Evolutionary conservation across 2,797 vertebrate species (phyloP).

Genomic region (Prionace glauca): DNA sequence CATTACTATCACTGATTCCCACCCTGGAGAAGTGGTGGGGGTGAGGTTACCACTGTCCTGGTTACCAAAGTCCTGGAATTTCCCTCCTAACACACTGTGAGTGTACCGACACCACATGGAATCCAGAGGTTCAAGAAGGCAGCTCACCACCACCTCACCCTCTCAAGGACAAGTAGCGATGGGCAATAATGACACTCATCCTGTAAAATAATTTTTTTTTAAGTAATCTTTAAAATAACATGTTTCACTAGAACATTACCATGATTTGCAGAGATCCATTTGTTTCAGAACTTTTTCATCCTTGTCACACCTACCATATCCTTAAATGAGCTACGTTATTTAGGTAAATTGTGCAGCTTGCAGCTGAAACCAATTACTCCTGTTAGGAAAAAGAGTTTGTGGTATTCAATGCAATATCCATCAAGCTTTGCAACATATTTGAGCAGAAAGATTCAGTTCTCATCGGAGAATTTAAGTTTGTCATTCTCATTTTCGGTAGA

Average conservation of each 20-base stretch:
- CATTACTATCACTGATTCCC: too few relatives aligned
- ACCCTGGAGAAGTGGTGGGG: too few relatives aligned
- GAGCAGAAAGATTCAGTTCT: not conserved
- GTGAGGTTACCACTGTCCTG: too few relatives aligned
- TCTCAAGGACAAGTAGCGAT: too few relatives aligned
- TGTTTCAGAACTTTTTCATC: not conserved
- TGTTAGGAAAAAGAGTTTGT: not conserved
- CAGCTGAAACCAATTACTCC: not conserved
- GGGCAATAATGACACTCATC: too few relatives aligned
- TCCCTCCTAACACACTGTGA: too few relatives aligned
- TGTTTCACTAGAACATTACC: not conserved
- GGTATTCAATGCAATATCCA: not conserved
- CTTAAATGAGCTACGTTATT: not conserved
- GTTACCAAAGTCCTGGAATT: too few relatives aligned
- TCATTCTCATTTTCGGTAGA: not conserved
- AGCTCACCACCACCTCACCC: too few relatives aligned
- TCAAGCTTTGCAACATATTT: not conserved
- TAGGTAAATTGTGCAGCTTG: not conserved
- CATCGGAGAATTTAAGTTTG: not conserved
- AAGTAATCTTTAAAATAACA: too few relatives aligned
- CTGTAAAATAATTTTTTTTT: too few relatives aligned
- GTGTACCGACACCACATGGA: too few relatives aligned
- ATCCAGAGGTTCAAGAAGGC: too few relatives aligned
- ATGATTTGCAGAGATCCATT: not conserved
- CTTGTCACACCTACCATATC: not conserved